These are phyloP conservation scores for Sinhomidia bicolor DNA, from an alignment of 2,888 invertebrate genomes.

Conservation along the genomic window DNA sequence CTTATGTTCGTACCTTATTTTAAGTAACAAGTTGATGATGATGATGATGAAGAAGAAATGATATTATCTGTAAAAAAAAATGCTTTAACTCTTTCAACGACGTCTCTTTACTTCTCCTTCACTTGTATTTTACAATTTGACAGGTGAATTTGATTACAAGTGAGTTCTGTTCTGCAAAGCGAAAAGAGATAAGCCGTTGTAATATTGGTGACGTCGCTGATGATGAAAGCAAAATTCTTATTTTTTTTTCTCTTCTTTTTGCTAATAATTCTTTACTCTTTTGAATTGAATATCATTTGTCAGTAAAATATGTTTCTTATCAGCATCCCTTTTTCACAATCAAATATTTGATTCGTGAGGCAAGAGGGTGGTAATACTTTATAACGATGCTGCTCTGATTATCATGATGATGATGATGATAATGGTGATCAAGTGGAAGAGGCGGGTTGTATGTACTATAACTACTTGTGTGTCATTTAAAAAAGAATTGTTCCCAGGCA, in stretches of 20 bases:
- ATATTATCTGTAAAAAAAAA: slow-evolving; percentile 5
- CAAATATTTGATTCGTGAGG: slow-evolving; percentile 37
- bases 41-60: slow-evolving; percentile 2
- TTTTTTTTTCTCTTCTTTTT: neutral
- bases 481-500: neutral
- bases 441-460: neutral
- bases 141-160: slow-evolving; percentile 15
- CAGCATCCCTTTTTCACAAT: slow-evolving; percentile 13
- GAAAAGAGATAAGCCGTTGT: slow-evolving; percentile 4
- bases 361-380: slow-evolving; percentile 1
- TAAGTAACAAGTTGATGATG: neutral
- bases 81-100: slow-evolving; percentile 17
- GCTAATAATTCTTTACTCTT: slow-evolving; percentile 2
- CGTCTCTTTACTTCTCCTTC: neutral
- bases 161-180: neutral
- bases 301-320: slow-evolving; percentile 14
- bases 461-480: slow-evolving; percentile 6
- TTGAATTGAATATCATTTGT: slow-evolving; percentile 32
- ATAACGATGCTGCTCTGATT: no score
- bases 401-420: neutral
- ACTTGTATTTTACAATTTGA: slow-evolving; percentile 11
- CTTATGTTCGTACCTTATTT: slow-evolving; percentile 38
- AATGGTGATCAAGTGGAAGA: neutral
- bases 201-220: neutral
- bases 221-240: slow-evolving; percentile 21